phyloP scores from a whole-genome alignment of 2,113 vertebrate genomes.

The Hyaena hyaena region DNA sequence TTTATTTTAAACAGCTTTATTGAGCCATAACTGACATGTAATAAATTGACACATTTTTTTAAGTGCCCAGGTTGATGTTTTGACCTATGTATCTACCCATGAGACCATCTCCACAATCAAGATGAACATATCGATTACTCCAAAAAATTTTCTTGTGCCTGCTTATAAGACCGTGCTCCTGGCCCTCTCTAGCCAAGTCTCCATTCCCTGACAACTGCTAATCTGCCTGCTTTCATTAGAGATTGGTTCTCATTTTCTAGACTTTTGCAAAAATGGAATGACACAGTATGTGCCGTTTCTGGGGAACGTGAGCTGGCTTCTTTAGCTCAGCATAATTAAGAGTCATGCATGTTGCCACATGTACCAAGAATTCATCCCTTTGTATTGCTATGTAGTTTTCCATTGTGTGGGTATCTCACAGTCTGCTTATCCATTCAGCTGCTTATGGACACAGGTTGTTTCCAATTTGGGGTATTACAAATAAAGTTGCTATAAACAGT shows the following conservation, averaged over 20 bases:
- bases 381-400: background rate
- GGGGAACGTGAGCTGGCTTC: background rate
- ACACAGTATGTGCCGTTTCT: background rate
- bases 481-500: background rate
- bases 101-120: background rate
- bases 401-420: background rate
- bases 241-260: background rate
- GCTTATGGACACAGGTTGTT: background rate
- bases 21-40: background rate
- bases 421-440: background rate
- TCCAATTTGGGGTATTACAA: background rate
- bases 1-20: background rate
- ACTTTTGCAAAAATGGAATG: background rate
- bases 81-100: background rate
- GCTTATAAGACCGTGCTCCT: background rate
- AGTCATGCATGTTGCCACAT: background rate
- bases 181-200: background rate
- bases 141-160: background rate
- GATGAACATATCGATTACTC: background rate
- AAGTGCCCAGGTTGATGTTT: background rate
- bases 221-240: background rate
- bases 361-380: background rate
- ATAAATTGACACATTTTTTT: background rate
- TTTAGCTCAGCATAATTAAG: background rate
- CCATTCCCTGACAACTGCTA: background rate